A percentile compares a stretch with the other conserved stretches of the same genome.
Conservation (phyloP, 1,140 invertebrate genomes). For the Pomacea maculata region DNA sequence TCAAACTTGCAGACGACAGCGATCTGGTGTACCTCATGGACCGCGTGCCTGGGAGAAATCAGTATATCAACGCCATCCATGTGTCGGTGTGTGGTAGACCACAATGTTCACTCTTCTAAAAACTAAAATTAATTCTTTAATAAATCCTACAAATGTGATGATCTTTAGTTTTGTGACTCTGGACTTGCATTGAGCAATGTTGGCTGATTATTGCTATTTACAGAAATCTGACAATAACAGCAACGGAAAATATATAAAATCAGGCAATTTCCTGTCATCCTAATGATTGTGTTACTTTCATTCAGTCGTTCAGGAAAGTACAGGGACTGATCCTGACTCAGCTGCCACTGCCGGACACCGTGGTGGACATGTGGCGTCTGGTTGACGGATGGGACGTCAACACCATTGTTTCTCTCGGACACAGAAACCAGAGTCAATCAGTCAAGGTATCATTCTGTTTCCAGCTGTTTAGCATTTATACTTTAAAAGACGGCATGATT, state of each 20-base stretch:
- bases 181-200: no score
- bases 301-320: constrained; percentile 27
- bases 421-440: no score
- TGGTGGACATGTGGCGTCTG: constrained; percentile 50
- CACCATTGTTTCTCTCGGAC: constrained; percentile 34
- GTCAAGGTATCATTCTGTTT: no score
- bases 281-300: background rate
- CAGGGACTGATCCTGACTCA: constrained; percentile 51
- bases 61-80: constrained; percentile 15
- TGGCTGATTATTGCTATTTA: no score
- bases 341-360: constrained; percentile 34
- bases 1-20: constrained; percentile 3
- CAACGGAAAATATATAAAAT: no score
- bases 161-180: no score
- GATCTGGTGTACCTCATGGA: constrained; percentile 8
- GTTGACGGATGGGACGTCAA: constrained; percentile 44
- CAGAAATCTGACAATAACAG: no score
- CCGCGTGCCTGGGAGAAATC: constrained; percentile 1
- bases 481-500: no score
- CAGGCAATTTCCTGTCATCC: rapidly evolving
- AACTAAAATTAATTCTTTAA: no score
- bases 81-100: constrained; percentile 2
- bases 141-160: no score
- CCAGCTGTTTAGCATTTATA: no score
- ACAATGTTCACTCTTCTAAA: background rate